These are phyloP conservation scores for Cryptotis parvus DNA, from an alignment of 2,113 vertebrate genomes.

Conservation along the genomic window DNA sequence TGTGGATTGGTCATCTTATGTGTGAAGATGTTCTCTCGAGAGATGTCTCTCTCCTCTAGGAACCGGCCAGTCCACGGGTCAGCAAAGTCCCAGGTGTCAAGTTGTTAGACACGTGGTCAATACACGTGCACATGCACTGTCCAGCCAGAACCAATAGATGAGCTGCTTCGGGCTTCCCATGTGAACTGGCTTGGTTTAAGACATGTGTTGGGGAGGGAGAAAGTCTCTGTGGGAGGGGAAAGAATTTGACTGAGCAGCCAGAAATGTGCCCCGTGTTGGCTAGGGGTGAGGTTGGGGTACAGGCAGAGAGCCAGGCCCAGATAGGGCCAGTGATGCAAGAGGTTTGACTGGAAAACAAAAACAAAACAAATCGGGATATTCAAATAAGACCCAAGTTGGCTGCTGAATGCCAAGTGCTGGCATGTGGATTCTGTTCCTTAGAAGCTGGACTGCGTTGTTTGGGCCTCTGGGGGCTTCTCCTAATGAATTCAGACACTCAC, in stretches of 20 bases:
- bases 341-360: neutral
- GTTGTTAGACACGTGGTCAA: neutral
- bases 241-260: neutral
- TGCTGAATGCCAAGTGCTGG: neutral
- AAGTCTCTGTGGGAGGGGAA: neutral
- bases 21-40: neutral
- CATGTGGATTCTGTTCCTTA: neutral
- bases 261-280: neutral
- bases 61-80: neutral
- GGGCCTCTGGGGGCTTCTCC: neutral
- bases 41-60: neutral
- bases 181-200: neutral
- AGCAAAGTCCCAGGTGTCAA: neutral
- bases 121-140: accelerated
- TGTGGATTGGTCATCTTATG: neutral
- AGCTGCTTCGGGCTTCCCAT: neutral
- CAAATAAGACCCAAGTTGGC: neutral
- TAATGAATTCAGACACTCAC: neutral
- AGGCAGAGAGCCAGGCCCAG: neutral
- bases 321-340: neutral
- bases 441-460: neutral
- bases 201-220: neutral
- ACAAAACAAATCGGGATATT: neutral
- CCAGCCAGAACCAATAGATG: neutral
- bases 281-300: neutral